Percentiles rank a stretch among this genome's conserved stretches.
Evolutionary conservation across 2,888 invertebrate genomes (phyloP).

Genomic region (Eupithecia abbreviata): DNA sequence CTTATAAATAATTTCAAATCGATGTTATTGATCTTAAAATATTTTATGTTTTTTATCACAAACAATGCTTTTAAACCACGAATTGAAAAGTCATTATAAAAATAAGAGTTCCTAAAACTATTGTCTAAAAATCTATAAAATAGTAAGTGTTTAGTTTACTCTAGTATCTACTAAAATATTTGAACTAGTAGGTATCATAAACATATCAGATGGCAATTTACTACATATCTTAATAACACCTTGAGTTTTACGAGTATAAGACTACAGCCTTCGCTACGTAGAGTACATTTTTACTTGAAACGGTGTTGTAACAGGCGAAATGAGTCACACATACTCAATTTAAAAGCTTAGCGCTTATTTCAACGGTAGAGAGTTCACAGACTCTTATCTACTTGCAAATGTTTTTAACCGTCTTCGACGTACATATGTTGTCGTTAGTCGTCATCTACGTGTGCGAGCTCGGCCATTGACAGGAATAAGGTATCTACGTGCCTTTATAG

Average conservation of each 20-base stretch:
- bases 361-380: conserved; percentile 36
- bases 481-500: background rate
- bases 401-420: conserved; percentile 23
- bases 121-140: background rate
- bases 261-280: conserved; percentile 34
- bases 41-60: background rate
- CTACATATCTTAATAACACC: background rate
- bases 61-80: background rate
- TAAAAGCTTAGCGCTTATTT: conserved; percentile 35
- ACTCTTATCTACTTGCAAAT: conserved; percentile 30
- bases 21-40: background rate
- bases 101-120: background rate
- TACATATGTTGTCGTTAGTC: conserved; percentile 15
- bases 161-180: background rate
- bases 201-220: background rate
- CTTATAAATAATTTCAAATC: conserved; percentile 53
- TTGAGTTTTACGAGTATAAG: conserved; percentile 16
- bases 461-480: conserved; percentile 39
- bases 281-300: conserved; percentile 40
- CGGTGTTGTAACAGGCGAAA: conserved; percentile 41
- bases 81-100: background rate
- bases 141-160: background rate
- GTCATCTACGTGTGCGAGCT: conserved; percentile 26
- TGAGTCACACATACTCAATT: conserved; percentile 41
- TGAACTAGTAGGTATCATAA: background rate